phyloP scores from a whole-genome alignment of 2,113 vertebrate species.

The Actenoides hombroni region DNA sequence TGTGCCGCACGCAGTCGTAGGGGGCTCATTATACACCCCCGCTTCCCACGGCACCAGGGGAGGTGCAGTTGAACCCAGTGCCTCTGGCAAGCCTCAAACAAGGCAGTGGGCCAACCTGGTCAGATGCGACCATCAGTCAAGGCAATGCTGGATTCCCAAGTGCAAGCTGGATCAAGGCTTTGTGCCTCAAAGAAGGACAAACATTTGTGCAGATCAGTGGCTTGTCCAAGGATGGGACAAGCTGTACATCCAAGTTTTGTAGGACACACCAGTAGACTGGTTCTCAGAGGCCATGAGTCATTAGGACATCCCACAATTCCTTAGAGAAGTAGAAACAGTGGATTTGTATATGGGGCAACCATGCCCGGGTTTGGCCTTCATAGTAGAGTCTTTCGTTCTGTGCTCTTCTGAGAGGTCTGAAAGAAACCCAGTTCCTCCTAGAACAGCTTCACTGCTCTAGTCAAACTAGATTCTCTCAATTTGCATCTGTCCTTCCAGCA shows the following conservation, averaged over 20 bases:
- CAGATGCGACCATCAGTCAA: conserved; percentile 53
- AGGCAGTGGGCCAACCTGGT: background rate
- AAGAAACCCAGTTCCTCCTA: background rate
- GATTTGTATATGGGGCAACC: background rate
- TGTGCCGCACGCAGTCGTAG: background rate
- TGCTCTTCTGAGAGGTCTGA: background rate
- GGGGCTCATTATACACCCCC: background rate
- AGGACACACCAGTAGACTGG: background rate
- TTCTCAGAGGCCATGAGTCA: background rate
- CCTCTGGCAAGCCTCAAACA: background rate
- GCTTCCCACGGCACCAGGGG: background rate
- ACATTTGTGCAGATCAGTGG: background rate
- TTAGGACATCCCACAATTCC: background rate
- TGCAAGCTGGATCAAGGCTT: background rate
- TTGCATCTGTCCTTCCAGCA: background rate
- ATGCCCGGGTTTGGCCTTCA: background rate
- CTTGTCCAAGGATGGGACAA: background rate
- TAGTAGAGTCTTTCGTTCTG: background rate
- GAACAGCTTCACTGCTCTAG: background rate
- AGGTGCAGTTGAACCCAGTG: background rate
- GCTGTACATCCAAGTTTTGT: background rate
- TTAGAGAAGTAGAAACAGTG: background rate
- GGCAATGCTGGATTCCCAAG: background rate
- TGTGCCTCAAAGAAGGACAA: background rate
- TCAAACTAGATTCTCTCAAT: background rate